A percentile compares a stretch with the other conserved stretches of the same genome.
Conservation (phyloP, 2,888 invertebrate species). For the Hemicrepidius hirtus region DNA sequence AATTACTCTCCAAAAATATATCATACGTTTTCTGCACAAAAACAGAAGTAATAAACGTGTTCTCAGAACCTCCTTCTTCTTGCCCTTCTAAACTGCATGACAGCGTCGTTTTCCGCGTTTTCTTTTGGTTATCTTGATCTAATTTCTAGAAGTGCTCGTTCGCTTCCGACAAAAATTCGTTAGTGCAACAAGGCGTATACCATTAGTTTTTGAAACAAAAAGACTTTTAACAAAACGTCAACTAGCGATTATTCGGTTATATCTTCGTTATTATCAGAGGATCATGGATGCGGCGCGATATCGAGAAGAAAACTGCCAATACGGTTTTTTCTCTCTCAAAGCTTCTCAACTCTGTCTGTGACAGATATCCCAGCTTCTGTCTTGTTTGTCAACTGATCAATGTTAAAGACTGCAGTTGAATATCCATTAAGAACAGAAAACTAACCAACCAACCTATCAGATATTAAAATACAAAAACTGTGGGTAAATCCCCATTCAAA, state of each 20-base stretch:
- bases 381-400: background rate
- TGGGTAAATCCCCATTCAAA: too few relatives aligned
- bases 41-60: conserved; percentile 14
- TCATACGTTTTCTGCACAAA: conserved; percentile 15
- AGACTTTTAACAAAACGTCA: conserved; percentile 13
- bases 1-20: conserved; percentile 10
- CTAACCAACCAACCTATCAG: too few relatives aligned
- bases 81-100: conserved; percentile 33
- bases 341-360: background rate
- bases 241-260: conserved; percentile 9
- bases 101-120: conserved; percentile 29
- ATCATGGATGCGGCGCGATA: conserved; percentile 11
- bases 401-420: too few relatives aligned
- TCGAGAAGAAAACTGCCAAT: conserved; percentile 29
- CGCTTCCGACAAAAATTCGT: conserved; percentile 37
- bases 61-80: conserved; percentile 3
- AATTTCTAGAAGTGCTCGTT: conserved; percentile 34
- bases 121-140: conserved; percentile 34
- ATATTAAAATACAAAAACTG: too few relatives aligned
- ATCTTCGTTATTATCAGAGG: conserved; percentile 16
- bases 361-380: background rate
- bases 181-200: conserved; percentile 36
- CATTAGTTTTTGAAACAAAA: conserved; percentile 33
- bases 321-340: conserved; percentile 10
- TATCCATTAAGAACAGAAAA: too few relatives aligned